phyloP scores from a whole-genome alignment of 2,888 invertebrate species.

The Bellardia bayeri region DNA sequence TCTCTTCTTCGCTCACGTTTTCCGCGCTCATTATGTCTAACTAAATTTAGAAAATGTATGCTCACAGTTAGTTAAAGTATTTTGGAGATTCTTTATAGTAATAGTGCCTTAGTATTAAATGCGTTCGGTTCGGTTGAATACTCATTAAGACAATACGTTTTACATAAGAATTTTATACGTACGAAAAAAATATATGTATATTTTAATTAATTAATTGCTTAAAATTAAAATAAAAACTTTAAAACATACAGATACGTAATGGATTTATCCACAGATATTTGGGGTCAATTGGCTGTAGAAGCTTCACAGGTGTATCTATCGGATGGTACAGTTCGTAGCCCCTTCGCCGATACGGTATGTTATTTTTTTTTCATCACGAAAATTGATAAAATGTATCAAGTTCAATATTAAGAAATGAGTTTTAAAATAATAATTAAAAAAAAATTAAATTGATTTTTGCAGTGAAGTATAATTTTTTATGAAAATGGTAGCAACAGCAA shows the following conservation, averaged over 20 bases:
- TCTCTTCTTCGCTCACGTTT: not conserved
- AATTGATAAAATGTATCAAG: constrained; percentile 55
- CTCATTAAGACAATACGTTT: constrained; percentile 54
- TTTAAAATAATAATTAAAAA: not conserved
- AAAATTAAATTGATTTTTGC: not conserved
- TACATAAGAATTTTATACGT: constrained; percentile 60
- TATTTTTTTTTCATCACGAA: not conserved
- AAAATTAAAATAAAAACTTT: constrained; percentile 9
- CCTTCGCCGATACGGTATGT: constrained; percentile 93
- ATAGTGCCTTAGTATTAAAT: constrained; percentile 71
- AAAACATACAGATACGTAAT: constrained; percentile 82
- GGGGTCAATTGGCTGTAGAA: constrained; percentile 95
- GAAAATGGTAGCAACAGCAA: not conserved
- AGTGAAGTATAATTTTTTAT: not conserved
- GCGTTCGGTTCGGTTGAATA: constrained; percentile 70
- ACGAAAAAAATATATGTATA: constrained; percentile 12
- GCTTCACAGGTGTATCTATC: constrained; percentile 93
- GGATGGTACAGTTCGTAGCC: constrained; percentile 92
- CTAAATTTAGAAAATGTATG: constrained; percentile 75
- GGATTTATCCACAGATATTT: constrained; percentile 91
- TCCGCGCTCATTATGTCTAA: constrained; percentile 21
- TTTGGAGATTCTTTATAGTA: constrained; percentile 77
- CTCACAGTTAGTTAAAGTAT: constrained; percentile 75
- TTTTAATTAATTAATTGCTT: not conserved
- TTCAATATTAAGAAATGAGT: constrained; percentile 36